Conservation (phyloP, 2,113 vertebrate species). For the Leptobrachium leishanense region DNA sequence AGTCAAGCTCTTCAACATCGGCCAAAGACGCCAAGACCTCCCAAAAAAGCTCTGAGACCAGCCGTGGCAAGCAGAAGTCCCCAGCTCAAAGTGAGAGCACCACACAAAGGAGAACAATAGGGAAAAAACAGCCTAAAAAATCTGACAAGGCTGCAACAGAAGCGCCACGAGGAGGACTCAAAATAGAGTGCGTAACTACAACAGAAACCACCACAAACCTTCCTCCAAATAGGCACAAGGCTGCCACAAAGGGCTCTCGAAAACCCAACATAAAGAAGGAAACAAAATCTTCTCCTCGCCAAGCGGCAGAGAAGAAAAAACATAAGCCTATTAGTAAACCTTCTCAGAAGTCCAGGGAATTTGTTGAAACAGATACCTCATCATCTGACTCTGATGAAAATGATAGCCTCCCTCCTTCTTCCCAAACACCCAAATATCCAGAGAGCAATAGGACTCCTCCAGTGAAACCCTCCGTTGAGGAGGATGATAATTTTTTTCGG, state of each 20-base stretch:
- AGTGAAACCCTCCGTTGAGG: slow-evolving; percentile 77
- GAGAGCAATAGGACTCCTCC: slow-evolving; percentile 90
- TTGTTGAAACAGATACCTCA: slow-evolving; percentile 91
- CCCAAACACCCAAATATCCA: slow-evolving; percentile 85
- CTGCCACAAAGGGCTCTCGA: slow-evolving; percentile 90
- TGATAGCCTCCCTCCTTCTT: slow-evolving; percentile 92
- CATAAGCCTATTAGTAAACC: slow-evolving; percentile 83
- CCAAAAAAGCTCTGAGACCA: slow-evolving; percentile 85
- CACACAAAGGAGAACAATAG: slow-evolving; percentile 79
- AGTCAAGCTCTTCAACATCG: slow-evolving; percentile 73
- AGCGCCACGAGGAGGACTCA: slow-evolving; percentile 88
- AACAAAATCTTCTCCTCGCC: slow-evolving; percentile 86
- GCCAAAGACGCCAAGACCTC: slow-evolving; percentile 82
- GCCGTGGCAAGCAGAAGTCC: slow-evolving; percentile 88
- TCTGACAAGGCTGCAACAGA: slow-evolving; percentile 85
- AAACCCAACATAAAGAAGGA: slow-evolving; percentile 95
- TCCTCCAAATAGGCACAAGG: slow-evolving; percentile 81
- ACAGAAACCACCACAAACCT: slow-evolving; percentile 82
- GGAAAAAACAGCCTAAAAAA: slow-evolving; percentile 97
- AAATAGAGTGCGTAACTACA: slow-evolving; percentile 91
- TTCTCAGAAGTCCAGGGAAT: slow-evolving; percentile 90
- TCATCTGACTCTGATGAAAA: slow-evolving; percentile 96
- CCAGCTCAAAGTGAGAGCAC: slow-evolving; percentile 89
- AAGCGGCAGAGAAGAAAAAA: slow-evolving; percentile 86
- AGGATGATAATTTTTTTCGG: slow-evolving; percentile 79